phyloP scores from a whole-genome alignment of 1,140 invertebrate species.

The fruit fly (Drosophila melanogaster) region Release_6_plus_ISO1_MT NT_033779.5:16521001-16521500 shows the following conservation, averaged over 20 bases:
- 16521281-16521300: conserved; percentile 51
- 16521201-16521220: not conserved
- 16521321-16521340: conserved; percentile 8
- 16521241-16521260: conserved; percentile 25
- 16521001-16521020: not conserved
- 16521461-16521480: conserved; percentile 29
- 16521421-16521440: conserved; percentile 69
- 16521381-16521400: conserved; percentile 29
- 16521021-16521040: conserved; percentile 7
- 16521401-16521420: conserved; percentile 79
- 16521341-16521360: not conserved
- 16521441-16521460: conserved; percentile 18
- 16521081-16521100: too few relatives aligned
- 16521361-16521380: not conserved
- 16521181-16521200: not conserved
- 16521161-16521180: not conserved
- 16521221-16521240: conserved; percentile 5
- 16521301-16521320: conserved; percentile 54
- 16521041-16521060: too few relatives aligned
- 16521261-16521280: conserved; percentile 38
- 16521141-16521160: not conserved
- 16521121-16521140: too few relatives aligned
- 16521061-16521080: too few relatives aligned
- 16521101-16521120: too few relatives aligned
- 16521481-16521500: conserved; percentile 76